These are phyloP conservation scores for Dynastes tityus DNA, from an alignment of 2,888 invertebrate species.

Conservation along the genomic window DNA sequence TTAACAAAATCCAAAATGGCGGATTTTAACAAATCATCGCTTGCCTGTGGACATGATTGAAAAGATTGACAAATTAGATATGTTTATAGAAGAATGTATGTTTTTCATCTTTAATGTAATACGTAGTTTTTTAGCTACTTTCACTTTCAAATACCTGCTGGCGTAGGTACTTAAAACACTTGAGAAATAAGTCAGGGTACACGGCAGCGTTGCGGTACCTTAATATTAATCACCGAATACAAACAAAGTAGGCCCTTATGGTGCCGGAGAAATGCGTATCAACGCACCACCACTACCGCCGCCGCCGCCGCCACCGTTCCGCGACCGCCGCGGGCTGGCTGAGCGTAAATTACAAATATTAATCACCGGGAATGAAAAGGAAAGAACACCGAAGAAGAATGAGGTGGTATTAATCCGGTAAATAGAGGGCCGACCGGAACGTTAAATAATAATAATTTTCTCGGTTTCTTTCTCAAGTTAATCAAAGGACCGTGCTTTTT, in stretches of 20 bases:
- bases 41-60: too few species aligned
- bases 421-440: slow-evolving; percentile 40
- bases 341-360: slow-evolving; percentile 43
- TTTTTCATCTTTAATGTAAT: too few species aligned
- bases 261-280: slow-evolving; percentile 27
- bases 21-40: too few species aligned
- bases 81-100: too few species aligned
- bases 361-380: slow-evolving; percentile 40
- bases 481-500: slow-evolving; percentile 28
- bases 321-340: slow-evolving; percentile 18
- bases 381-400: slow-evolving; percentile 40
- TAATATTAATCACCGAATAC: slow-evolving; percentile 34
- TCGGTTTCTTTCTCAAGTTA: slow-evolving; percentile 38
- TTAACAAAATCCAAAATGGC: too few species aligned
- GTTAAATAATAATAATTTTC: slow-evolving; percentile 43
- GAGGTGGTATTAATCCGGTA: slow-evolving; percentile 38
- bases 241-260: slow-evolving; percentile 15
- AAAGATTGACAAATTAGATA: too few species aligned
- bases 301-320: neutral
- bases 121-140: neutral
- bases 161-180: slow-evolving; percentile 15
- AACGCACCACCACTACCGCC: slow-evolving; percentile 15
- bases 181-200: slow-evolving; percentile 23
- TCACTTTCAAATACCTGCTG: neutral
- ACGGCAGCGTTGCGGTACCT: neutral